A percentile compares a stretch with the other conserved stretches of the same genome.
Evolutionary conservation across 2,797 vertebrate genomes (phyloP).

Genomic region (Galago senegalensis): DNA sequence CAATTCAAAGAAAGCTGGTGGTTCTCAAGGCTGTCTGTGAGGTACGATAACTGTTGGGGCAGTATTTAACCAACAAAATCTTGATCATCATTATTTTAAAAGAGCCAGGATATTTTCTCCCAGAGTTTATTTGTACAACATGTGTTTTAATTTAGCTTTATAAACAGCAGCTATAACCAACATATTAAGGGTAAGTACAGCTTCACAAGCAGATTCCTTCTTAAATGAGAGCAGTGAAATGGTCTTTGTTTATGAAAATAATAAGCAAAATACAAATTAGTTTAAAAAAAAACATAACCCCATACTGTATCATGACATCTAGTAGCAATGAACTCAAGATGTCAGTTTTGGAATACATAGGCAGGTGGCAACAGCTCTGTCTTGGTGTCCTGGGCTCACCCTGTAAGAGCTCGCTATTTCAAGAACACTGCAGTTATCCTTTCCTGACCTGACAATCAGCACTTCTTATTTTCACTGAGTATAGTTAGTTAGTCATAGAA

Average conservation of each 20-base stretch:
- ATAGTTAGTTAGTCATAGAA: conserved; percentile 67
- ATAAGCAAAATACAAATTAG: conserved; percentile 34
- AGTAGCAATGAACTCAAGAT: conserved; percentile 48
- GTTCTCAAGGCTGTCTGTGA: conserved; percentile 14
- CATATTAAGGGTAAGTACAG: conserved; percentile 50
- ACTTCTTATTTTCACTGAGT: conserved; percentile 57
- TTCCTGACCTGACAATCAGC: conserved; percentile 54
- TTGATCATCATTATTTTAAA: conserved; percentile 80
- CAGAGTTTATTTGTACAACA: conserved; percentile 83
- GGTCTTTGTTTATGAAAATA: conserved; percentile 75
- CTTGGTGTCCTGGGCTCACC: conserved; percentile 45
- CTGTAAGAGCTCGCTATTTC: conserved; percentile 34
- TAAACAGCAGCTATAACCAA: conserved; percentile 82
- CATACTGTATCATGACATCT: conserved; percentile 1
- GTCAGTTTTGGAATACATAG: conserved; percentile 47
- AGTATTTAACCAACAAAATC: conserved; percentile 65
- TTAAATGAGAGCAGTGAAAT: conserved; percentile 73
- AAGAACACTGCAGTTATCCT: conserved; percentile 21
- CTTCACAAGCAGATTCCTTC: conserved; percentile 74
- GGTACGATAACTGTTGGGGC: background rate
- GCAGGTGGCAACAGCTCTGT: conserved; percentile 35
- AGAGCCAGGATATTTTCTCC: conserved; percentile 55
- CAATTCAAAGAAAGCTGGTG: background rate
- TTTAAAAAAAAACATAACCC: background rate
- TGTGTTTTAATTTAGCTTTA: conserved; percentile 86